Evolutionary conservation across 1,140 invertebrate genomes (phyloP).

Genomic region (Ridgeia piscesae): DNA sequence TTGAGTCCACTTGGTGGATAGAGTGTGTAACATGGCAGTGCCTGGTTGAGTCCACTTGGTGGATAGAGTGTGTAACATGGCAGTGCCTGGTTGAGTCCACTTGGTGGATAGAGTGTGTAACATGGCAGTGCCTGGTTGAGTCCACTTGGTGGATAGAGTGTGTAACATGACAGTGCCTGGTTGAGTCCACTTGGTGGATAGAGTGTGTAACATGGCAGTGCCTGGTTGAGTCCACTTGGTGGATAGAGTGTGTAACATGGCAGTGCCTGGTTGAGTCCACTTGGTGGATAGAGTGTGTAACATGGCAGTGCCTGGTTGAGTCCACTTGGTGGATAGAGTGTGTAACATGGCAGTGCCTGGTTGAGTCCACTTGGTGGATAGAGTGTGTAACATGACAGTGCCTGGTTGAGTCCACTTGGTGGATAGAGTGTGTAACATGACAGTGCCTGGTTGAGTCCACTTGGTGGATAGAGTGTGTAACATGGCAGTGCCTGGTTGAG

Average conservation of each 20-base stretch:
- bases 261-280: background rate
- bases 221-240: background rate
- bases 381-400: background rate
- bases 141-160: background rate
- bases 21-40: background rate
- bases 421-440: background rate
- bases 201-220: background rate
- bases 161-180: background rate
- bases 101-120: background rate
- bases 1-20: background rate
- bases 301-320: background rate
- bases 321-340: background rate
- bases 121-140: background rate
- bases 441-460: background rate
- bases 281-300: background rate
- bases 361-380: background rate
- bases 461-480: background rate
- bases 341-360: background rate
- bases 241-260: background rate
- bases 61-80: background rate
- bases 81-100: background rate
- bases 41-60: background rate
- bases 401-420: background rate
- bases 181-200: background rate
- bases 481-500: background rate